phyloP scores from a whole-genome alignment of 2,113 vertebrate species.

The Pleuronectes platessa region DNA sequence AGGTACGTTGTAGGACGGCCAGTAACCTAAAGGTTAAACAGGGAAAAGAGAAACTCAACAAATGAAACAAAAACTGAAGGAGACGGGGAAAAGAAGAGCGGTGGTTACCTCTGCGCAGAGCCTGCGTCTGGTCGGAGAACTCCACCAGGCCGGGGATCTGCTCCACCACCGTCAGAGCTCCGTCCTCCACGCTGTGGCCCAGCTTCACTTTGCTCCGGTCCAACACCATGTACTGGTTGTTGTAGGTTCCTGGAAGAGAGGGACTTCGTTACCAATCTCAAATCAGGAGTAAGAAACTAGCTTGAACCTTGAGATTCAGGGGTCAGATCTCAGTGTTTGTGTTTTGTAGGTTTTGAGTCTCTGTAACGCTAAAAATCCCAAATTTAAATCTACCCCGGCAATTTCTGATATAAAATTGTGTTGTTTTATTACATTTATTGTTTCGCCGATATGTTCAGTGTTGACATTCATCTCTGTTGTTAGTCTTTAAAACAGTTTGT shows the following conservation, averaged over 20 bases:
- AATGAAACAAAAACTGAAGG: neutral
- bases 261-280: too few relatives aligned
- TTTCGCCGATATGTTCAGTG: neutral
- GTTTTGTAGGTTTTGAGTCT: too few relatives aligned
- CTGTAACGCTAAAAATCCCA: too few relatives aligned
- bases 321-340: too few relatives aligned
- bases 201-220: conserved; percentile 88
- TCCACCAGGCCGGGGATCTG: conserved; percentile 92
- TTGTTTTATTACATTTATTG: too few relatives aligned
- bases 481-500: too few relatives aligned
- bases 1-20: conserved; percentile 96
- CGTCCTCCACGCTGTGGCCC: conserved; percentile 78
- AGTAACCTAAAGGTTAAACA: conserved; percentile 84
- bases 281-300: too few relatives aligned
- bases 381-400: too few relatives aligned
- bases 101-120: conserved; percentile 87
- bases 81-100: neutral
- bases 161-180: conserved; percentile 89
- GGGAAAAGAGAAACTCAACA: neutral
- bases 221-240: conserved; percentile 95
- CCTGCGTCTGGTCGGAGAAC: conserved; percentile 89
- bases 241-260: conserved; percentile 87
- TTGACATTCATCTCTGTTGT: neutral
- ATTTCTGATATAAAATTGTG: too few relatives aligned
- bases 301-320: too few relatives aligned